phyloP scores from a whole-genome alignment of 1,140 invertebrate genomes.

The Temnothorax curvispinosus region DNA sequence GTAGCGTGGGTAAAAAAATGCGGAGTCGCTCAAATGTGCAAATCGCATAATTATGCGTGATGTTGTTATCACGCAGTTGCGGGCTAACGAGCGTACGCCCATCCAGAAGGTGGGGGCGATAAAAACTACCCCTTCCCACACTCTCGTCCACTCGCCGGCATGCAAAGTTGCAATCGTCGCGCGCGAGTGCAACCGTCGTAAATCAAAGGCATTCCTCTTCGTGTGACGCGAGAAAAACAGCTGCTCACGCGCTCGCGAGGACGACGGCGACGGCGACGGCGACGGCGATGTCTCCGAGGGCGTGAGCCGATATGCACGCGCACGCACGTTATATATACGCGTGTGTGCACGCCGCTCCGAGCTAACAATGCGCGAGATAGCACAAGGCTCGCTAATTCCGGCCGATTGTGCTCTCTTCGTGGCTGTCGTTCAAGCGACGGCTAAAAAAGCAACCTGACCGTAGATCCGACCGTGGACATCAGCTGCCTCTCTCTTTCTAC shows the following conservation, averaged over 20 bases:
- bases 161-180: conserved; percentile 72
- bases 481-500: conserved; percentile 53
- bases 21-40: neutral
- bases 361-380: conserved; percentile 75
- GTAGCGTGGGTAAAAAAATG: too few species aligned
- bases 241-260: conserved; percentile 62
- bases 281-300: conserved; percentile 38
- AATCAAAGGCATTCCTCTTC: conserved; percentile 74
- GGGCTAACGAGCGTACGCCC: conserved; percentile 39
- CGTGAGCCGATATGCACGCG: conserved; percentile 65
- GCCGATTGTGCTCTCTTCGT: conserved; percentile 76
- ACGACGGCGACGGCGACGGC: conserved; percentile 26
- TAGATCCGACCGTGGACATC: conserved; percentile 64
- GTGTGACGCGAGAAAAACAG: conserved; percentile 78
- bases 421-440: conserved; percentile 69
- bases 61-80: neutral
- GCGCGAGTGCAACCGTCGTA: conserved; percentile 66
- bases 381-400: conserved; percentile 79
- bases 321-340: conserved; percentile 26
- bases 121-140: conserved; percentile 42
- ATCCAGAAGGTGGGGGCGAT: neutral
- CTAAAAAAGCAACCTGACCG: conserved; percentile 65
- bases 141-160: conserved; percentile 54
- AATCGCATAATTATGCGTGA: conserved; percentile 11
- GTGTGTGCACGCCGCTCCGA: conserved; percentile 21